These are phyloP conservation scores for Reticulitermes lucifugus DNA, from an alignment of 2,888 invertebrate genomes.

Conservation along the genomic window DNA sequence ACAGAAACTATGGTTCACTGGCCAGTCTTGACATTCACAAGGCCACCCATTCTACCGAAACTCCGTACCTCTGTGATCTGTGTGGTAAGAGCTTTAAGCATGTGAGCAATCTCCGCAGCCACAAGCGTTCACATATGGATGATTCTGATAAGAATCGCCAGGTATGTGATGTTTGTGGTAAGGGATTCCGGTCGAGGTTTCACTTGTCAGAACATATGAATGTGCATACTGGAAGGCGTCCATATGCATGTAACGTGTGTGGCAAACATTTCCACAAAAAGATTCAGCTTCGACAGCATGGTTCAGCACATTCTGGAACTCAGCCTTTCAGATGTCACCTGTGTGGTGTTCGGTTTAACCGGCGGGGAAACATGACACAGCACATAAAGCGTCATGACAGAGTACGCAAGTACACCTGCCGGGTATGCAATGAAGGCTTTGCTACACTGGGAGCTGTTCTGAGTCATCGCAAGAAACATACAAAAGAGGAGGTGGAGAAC, in stretches of 20 bases:
- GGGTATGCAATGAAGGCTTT: constrained; percentile 56
- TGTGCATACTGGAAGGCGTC: constrained; percentile 61
- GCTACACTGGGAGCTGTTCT: constrained; percentile 60
- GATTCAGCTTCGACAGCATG: constrained; percentile 61
- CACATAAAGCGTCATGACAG: constrained; percentile 60
- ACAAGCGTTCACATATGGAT: constrained; percentile 60
- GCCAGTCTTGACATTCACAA: constrained; percentile 60
- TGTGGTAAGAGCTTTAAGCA: constrained; percentile 62
- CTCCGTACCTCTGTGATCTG: constrained; percentile 60
- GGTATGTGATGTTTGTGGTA: constrained; percentile 63
- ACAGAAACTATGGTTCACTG: constrained; percentile 59
- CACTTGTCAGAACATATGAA: constrained; percentile 66
- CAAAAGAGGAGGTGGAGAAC: constrained; percentile 55
- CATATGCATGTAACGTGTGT: constrained; percentile 63
- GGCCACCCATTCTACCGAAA: constrained; percentile 57
- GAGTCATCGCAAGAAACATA: constrained; percentile 59
- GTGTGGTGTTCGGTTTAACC: constrained; percentile 60
- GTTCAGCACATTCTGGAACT: constrained; percentile 57
- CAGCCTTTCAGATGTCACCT: constrained; percentile 59
- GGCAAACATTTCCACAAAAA: constrained; percentile 62
- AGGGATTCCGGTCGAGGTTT: constrained; percentile 64
- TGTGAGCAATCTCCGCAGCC: constrained; percentile 60
- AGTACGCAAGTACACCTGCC: constrained; percentile 58
- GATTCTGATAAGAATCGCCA: constrained; percentile 60
- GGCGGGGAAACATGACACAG: constrained; percentile 60